These are phyloP conservation scores for Teleiodes luculella DNA, from an alignment of 2,888 invertebrate genomes.

Conservation along the genomic window DNA sequence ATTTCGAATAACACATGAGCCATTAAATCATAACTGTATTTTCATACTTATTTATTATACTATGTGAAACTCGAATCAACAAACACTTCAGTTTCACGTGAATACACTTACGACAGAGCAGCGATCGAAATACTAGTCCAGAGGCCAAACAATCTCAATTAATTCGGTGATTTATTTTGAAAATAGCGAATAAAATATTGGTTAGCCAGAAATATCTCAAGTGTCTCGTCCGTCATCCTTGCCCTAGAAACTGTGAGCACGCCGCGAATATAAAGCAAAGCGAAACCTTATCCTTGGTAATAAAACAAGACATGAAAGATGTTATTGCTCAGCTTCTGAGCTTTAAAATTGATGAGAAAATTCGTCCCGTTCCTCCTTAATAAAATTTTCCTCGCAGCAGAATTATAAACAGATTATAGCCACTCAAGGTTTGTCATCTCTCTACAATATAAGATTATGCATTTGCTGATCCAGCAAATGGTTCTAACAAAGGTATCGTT, in stretches of 20 bases:
- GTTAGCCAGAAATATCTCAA: constrained; percentile 31
- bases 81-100: constrained; percentile 6
- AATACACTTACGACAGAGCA: not conserved
- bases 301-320: constrained; percentile 19
- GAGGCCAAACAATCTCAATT: constrained; percentile 20
- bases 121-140: constrained; percentile 5
- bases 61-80: not conserved
- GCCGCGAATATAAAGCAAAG: constrained; percentile 18
- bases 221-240: constrained; percentile 30
- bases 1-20: not conserved
- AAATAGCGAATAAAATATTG: constrained; percentile 23
- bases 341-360: constrained; percentile 2
- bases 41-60: not conserved
- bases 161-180: constrained; percentile 26
- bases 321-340: constrained; percentile 5
- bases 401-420: not conserved
- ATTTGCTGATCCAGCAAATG: no score
- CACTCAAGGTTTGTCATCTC: not conserved
- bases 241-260: constrained; percentile 28
- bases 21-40: not conserved
- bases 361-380: not conserved
- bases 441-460: not conserved
- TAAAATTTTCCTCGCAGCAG: not conserved
- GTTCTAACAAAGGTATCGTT: no score
- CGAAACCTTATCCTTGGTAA: constrained; percentile 21